phyloP scores from a whole-genome alignment of 1,140 invertebrate genomes.

The Vanessa tameamea region DNA sequence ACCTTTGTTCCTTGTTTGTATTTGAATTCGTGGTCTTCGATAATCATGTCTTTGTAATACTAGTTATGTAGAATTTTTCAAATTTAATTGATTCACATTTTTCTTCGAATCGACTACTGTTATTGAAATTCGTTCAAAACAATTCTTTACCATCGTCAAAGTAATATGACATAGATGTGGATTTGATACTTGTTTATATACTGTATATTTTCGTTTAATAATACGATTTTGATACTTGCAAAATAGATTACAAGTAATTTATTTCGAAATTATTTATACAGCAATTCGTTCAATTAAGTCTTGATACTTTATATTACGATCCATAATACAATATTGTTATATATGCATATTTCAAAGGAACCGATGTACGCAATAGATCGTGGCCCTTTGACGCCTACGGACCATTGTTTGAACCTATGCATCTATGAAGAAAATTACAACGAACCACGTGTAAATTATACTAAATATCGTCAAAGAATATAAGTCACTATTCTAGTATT shows the following conservation, averaged over 20 bases:
- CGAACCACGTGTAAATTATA: constrained; percentile 30
- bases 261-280: not conserved
- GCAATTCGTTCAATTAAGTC: not conserved
- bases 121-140: not conserved
- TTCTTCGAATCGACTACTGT: too few species aligned
- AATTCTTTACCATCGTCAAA: not conserved
- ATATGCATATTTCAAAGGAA: constrained; percentile 24
- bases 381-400: constrained; percentile 43
- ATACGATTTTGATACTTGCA: too few species aligned
- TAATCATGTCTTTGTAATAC: too few species aligned
- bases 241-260: too few species aligned
- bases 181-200: too few species aligned
- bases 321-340: constrained; percentile 17
- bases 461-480: not conserved
- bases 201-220: too few species aligned
- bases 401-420: constrained; percentile 44
- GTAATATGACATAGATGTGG: too few species aligned
- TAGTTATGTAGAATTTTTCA: not conserved
- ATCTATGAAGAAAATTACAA: constrained; percentile 38
- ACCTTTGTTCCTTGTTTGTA: too few species aligned
- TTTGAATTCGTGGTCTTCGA: too few species aligned
- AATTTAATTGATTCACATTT: not conserved
- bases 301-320: not conserved
- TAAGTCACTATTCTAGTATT: not conserved
- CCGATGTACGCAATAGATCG: constrained; percentile 48